Evolutionary conservation across 2,797 vertebrate species (phyloP), one percentile per base, ranked within the genome.

Genomic region (Poeciliopsis turneri): DNA sequence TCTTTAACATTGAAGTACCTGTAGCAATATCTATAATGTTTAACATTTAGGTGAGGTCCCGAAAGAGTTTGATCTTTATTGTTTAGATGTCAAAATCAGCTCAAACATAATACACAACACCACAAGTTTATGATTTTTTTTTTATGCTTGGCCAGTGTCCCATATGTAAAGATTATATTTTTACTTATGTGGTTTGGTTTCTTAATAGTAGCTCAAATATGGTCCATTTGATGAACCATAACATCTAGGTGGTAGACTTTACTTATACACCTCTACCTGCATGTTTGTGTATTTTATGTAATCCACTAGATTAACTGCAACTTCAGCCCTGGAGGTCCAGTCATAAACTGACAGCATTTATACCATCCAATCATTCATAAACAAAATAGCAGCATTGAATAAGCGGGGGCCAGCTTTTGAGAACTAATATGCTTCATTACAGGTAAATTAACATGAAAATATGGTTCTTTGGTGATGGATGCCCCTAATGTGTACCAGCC

Each of bases 381-480:
- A n/a, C 77, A 72, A 66, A 77, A 72, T 18, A 36, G 13, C 16
- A 25, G 18, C 8, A n/a, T 41, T 39, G 45, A 75, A 51, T 47
- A 49, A 55, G 5, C 12, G 53, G 16, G 5, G 61, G 30, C 43
- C 49, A 61, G 10, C 28, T 57, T 72, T 57, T 30, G 41, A 78
- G 64, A 72, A 30, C n/a, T 45, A 76, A 53, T 39, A 49, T 39
- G 33, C 75, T 85, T 57, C 25, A 71, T 72, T 76, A 49, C n/a
- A 79, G 59, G 51, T 61, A 39, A 66, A 66, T 66, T 66, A 39
- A 39, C 76, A 1, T 72, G 51, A 71, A 82, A 80, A 64, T 81
- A 12, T 49, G 71, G 36, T 20, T 76, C 12, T 81, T 79, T 78
- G 69, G 77, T 82, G 72, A 47, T 53, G 49, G 49, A 82, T 46